These are phyloP conservation scores for Congeria kusceri DNA, from an alignment of 2,888 invertebrate species.

Conservation along the genomic window DNA sequence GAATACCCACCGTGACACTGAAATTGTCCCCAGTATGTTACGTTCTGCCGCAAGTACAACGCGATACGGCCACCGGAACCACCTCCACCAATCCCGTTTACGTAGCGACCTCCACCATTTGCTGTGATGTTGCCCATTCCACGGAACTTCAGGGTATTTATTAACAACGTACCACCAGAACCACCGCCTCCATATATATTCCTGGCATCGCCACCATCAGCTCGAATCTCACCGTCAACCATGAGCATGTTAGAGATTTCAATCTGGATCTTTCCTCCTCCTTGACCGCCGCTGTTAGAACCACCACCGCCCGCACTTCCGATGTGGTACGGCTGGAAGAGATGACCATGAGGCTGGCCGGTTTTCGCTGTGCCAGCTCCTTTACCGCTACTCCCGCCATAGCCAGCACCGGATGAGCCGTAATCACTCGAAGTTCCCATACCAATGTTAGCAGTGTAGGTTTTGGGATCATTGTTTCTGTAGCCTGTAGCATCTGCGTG, in stretches of 20 bases:
- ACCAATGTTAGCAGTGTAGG: constrained; percentile 59
- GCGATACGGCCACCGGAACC: constrained; percentile 76
- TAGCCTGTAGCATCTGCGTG: constrained; percentile 71
- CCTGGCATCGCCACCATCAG: constrained; percentile 69
- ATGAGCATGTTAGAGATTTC: constrained; percentile 63
- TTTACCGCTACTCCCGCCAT: constrained; percentile 77
- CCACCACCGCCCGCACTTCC: constrained; percentile 76
- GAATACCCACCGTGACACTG: constrained; percentile 71
- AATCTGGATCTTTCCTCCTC: constrained; percentile 69
- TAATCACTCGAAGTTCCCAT: constrained; percentile 49
- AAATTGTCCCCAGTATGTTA: constrained; percentile 72
- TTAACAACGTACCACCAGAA: constrained; percentile 73
- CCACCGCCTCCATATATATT: constrained; percentile 69
- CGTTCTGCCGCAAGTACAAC: constrained; percentile 71
- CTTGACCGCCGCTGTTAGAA: constrained; percentile 62
- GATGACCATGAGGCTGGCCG: constrained; percentile 76
- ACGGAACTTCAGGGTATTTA: constrained; percentile 63
- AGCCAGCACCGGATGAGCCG: constrained; percentile 76
- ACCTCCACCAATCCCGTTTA: constrained; percentile 62
- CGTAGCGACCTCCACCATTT: constrained; percentile 70
- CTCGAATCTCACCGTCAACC: constrained; percentile 72
- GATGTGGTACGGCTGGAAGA: constrained; percentile 67
- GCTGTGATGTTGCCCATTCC: constrained; percentile 75
- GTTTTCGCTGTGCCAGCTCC: constrained; percentile 66
- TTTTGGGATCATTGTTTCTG: constrained; percentile 54